Base-by-base conservation (phyloP, 2,888 invertebrate genomes). In the Hydraecia micacea region DNA sequence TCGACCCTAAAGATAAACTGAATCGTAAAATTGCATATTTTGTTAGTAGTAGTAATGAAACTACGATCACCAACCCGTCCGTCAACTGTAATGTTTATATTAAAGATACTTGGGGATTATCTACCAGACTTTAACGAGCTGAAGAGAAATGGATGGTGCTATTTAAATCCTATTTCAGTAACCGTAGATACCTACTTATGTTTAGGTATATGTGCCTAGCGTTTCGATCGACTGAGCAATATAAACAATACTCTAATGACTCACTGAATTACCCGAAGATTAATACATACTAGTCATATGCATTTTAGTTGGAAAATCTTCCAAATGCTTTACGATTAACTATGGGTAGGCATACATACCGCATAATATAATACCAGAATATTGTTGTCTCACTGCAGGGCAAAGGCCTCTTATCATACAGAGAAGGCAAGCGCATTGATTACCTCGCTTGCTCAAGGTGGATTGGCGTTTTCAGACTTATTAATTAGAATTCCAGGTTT, bases 241-340 rank as follows among this genome's bases (percentile, higher is more conserved):
- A 71, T 84, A 84, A 77, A 84, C 84, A 84, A 32, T 32, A 32
- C 32, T 32, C 32, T 84, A 80, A 84, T 80, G 84, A 84, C 74
- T 84, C 80, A 80, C 69, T 36, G 62, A 75, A 84, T 84, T 84
- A 84, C 36, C 46, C 42, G 28, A 74, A 84, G 68, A 84, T 84
- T 84, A 84, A 65, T 74, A 63, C 39, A 7, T 60, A 72, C 63
- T 72, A 74, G 69, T 80, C 77, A 80, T 63, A 21, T 7, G 63
- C 73, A 84, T 80, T 84, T 80, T 70, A 15, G 62, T 55, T 62
- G 18, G 28, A 49, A 72, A 65, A 65, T 63, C 58, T 71, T 65
- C 28, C 21, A n/a, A 67, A 46, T 67, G 6, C 36, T 39, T 62
- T 67, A n/a, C 3, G 21, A n/a, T 49, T 42, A 13, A 15, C 5